phyloP scores from a whole-genome alignment of 2,888 invertebrate genomes.

The Galerucella nymphaeae region DNA sequence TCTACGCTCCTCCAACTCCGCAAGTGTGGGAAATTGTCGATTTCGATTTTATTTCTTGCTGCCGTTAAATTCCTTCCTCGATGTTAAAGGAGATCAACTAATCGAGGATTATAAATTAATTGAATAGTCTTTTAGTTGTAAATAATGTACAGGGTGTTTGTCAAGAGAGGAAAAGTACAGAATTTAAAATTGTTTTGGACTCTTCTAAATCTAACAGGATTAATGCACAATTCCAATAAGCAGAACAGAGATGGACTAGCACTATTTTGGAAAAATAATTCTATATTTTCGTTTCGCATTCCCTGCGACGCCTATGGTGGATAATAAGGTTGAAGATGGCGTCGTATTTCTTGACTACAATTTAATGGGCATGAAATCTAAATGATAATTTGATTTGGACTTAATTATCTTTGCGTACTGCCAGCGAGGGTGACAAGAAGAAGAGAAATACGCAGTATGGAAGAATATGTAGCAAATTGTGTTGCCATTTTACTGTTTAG shows the following conservation, averaged over 20 bases:
- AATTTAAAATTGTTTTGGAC: too few relatives aligned
- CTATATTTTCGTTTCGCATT: too few relatives aligned
- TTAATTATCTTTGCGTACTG: conserved; percentile 59
- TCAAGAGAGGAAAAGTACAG: background rate
- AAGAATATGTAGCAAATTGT: conserved; percentile 22
- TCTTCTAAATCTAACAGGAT: too few relatives aligned
- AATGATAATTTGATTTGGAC: conserved; percentile 66
- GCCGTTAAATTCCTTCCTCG: background rate
- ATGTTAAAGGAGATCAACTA: background rate
- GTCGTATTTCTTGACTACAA: conserved; percentile 58
- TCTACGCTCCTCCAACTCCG: background rate
- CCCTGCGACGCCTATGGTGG: conserved; percentile 14
- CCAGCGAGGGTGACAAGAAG: conserved; percentile 23
- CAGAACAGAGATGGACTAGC: too few relatives aligned
- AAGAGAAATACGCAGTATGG: conserved; percentile 5
- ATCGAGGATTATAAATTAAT: background rate
- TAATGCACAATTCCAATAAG: too few relatives aligned
- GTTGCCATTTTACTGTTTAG: background rate
- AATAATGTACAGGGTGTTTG: background rate
- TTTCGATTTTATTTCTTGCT: conserved; percentile 11
- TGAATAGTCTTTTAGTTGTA: background rate
- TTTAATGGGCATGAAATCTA: conserved; percentile 66
- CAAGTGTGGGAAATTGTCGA: conserved; percentile 20
- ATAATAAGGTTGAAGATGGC: conserved; percentile 53
- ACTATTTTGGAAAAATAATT: too few relatives aligned